Percentiles rank a stretch among this genome's conserved stretches.
phyloP scores from a whole-genome alignment of 2,797 vertebrate species.

The Notamacropus eugenii region DNA sequence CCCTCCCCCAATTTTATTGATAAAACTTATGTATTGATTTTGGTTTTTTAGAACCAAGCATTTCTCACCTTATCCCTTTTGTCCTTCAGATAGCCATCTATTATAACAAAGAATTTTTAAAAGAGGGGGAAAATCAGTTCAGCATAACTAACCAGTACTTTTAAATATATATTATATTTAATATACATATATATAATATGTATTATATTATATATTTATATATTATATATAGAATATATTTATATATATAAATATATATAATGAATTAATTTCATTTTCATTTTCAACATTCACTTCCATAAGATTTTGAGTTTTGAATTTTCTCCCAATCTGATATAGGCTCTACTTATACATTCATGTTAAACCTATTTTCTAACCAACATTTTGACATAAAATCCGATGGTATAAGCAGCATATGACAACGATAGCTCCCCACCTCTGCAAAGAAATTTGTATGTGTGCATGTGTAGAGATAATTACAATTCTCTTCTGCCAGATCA shows the following conservation, averaged over 20 bases:
- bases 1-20: neutral
- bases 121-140: neutral
- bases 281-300: no score
- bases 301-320: no score
- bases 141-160: neutral
- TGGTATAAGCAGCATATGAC: neutral
- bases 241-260: no score
- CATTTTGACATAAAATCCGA: neutral
- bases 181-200: no score
- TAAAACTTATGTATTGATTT: neutral
- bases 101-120: neutral
- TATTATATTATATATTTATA: no score
- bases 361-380: no score
- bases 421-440: neutral
- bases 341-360: no score
- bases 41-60: neutral
- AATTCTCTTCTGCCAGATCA: neutral
- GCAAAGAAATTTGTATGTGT: neutral
- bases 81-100: neutral
- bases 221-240: no score
- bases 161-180: no score
- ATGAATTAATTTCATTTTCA: no score
- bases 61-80: neutral
- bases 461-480: neutral
- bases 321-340: no score